Evolutionary conservation across 2,888 invertebrate species (phyloP).

Genomic region (Chloroclysta siterata): DNA sequence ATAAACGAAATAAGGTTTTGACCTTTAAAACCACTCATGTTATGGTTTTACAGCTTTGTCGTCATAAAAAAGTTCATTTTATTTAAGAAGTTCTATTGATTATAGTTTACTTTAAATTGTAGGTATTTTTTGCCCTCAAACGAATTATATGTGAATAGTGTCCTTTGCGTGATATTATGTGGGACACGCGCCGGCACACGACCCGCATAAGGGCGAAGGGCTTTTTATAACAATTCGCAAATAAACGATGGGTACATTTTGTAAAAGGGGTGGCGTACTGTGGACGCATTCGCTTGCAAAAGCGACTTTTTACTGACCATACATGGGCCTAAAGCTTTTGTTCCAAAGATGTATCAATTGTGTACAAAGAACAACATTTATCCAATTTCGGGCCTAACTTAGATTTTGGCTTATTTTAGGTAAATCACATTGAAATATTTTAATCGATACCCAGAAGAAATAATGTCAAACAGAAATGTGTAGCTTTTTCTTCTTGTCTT

Average conservation of each 20-base stretch:
- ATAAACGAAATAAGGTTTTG: neutral
- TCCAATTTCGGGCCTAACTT: no score
- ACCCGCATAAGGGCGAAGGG: slow-evolving; percentile 68
- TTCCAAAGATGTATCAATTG: neutral
- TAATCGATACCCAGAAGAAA: no score
- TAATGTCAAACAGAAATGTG: no score
- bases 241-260: slow-evolving; percentile 55
- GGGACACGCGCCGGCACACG: slow-evolving; percentile 81
- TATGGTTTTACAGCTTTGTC: slow-evolving; percentile 17
- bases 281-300: slow-evolving; percentile 6
- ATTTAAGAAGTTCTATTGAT: neutral
- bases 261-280: slow-evolving; percentile 53
- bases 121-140: neutral
- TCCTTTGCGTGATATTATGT: slow-evolving; percentile 76
- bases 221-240: slow-evolving; percentile 65
- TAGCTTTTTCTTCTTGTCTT: no score
- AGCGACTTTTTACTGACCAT: neutral
- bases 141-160: slow-evolving; percentile 36
- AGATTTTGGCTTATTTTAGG: no score
- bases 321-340: neutral
- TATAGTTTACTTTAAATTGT: neutral
- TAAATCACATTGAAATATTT: no score
- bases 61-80: neutral
- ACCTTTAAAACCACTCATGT: neutral
- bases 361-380: neutral